phyloP scores from a whole-genome alignment of 2,888 invertebrate genomes.

The Melanargia galathea region DNA sequence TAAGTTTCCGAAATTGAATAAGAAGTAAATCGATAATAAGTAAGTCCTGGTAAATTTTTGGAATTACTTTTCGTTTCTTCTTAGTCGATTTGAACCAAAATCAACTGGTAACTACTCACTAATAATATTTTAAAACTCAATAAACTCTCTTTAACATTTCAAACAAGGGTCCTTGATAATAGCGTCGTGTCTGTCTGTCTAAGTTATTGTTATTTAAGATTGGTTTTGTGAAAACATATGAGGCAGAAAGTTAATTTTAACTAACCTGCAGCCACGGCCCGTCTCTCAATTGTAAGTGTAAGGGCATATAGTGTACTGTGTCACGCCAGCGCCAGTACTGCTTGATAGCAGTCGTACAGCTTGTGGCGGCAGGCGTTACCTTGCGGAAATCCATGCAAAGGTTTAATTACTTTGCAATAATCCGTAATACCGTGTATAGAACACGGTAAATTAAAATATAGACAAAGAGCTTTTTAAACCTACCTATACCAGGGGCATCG shows the following conservation, averaged over 20 bases:
- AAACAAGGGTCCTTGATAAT: too few relatives aligned
- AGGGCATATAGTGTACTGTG: slow-evolving; percentile 1
- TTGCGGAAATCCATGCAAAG: slow-evolving; percentile 20
- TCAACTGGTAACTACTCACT: not conserved
- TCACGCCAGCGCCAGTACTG: slow-evolving; percentile 19
- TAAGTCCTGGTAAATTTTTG: too few relatives aligned
- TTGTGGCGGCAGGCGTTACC: slow-evolving; percentile 18
- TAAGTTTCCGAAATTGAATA: too few relatives aligned
- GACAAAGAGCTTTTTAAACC: not conserved
- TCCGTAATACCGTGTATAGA: not conserved
- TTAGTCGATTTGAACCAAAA: too few relatives aligned
- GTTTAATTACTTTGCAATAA: slow-evolving; percentile 7
- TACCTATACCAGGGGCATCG: not conserved
- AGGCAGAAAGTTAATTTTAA: slow-evolving; percentile 12
- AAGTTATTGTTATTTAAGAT: too few relatives aligned
- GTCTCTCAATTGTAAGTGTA: slow-evolving; percentile 5
- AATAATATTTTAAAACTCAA: too few relatives aligned
- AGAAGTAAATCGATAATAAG: too few relatives aligned
- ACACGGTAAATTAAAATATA: not conserved
- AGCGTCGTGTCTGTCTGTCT: not conserved
- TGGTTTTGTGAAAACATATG: not conserved
- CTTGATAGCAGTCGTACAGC: slow-evolving; percentile 10
- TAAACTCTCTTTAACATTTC: too few relatives aligned
- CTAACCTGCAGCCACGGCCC: slow-evolving; percentile 22
- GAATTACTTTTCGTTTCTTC: too few relatives aligned